Evolutionary conservation across 2,113 vertebrate species (phyloP), one percentile per base, ranked within the genome.

Genomic region (Lathamus discolor): DNA sequence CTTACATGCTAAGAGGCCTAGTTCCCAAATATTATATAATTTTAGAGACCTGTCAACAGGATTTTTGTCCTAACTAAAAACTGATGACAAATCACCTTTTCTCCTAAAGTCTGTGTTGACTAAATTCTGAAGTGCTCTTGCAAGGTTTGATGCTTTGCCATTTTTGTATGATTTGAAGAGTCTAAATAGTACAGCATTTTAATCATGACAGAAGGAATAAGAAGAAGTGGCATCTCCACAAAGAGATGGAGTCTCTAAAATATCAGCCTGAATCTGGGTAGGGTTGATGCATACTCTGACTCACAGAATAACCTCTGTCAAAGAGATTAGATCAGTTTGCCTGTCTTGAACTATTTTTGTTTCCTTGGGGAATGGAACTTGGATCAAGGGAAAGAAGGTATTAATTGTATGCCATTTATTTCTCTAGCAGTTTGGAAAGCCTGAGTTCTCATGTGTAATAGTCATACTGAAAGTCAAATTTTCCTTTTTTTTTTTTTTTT

Each of bases 141-240:
- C 10, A 54, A 67, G 12, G 11, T 19, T 31, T 62, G 17, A 35
- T 43, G 12, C 11, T 54, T 67, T 67, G 19, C 29, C 29, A 48
- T 35, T 78, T 51, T 43, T 83, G 6, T 52, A 27, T 61, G 16
- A 59, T 44, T 67, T 46, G 15, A 64, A 43, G 25, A 29, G 3
- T 59, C 8, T 59, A 52, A 73, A 84, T 5, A 24, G 0, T 11
- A 64, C 1, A 41, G 5, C 0, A 54, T 59, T 89, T 89, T 29
- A 43, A 64, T 48, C 55, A 37, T 8, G 37, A 35, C 20, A 20
- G 31, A 41, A 64, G n/a, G 17, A 73, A 74, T 41, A 6, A 61
- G 13, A 70, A 78, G 6, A 73, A 24, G 15, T 23, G 4, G 1
- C 2, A 27, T 35, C 9, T 73, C n/a, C 64, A 19, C 10, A 59